Conservation (phyloP, 2,888 invertebrate genomes). For the Uropetala carovei region DNA sequence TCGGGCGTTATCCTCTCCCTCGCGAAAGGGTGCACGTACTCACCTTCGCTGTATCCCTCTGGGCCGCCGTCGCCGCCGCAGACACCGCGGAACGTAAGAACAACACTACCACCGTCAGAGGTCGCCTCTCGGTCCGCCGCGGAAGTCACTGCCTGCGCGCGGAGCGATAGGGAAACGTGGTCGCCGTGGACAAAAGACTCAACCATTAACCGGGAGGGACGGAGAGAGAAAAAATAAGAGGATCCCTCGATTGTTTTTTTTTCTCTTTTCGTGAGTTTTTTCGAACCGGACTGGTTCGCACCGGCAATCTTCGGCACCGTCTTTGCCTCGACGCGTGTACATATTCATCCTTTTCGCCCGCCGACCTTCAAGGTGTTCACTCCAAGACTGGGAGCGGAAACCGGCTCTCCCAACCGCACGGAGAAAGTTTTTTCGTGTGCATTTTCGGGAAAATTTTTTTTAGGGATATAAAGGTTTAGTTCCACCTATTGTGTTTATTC, state of each 20-base stretch:
- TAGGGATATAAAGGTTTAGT: background rate
- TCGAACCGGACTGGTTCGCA: slow-evolving; percentile 12
- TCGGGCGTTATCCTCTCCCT: slow-evolving; percentile 50
- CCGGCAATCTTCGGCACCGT: background rate
- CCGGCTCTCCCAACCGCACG: slow-evolving; percentile 5
- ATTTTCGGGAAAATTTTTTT: background rate
- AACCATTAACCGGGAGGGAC: background rate
- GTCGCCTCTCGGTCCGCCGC: background rate
- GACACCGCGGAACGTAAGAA: background rate
- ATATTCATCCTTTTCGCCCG: background rate
- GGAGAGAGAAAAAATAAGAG: slow-evolving; percentile 5
- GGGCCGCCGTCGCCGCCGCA: background rate
- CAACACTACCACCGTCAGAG: background rate
- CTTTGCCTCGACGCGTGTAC: slow-evolving; percentile 2
- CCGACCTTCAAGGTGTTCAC: slow-evolving; percentile 52
- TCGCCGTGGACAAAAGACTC: too few relatives aligned
- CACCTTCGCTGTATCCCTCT: background rate
- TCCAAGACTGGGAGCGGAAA: slow-evolving; percentile 56
- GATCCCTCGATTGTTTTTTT: background rate
- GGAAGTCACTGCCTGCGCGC: background rate
- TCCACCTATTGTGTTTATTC: background rate
- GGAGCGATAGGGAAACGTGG: too few relatives aligned
- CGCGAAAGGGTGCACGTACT: slow-evolving; percentile 33
- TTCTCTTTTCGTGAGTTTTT: background rate
- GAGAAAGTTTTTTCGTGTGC: background rate